Base-by-base conservation (phyloP, 2,113 vertebrate genomes). In the Cavia porcellus region DNA sequence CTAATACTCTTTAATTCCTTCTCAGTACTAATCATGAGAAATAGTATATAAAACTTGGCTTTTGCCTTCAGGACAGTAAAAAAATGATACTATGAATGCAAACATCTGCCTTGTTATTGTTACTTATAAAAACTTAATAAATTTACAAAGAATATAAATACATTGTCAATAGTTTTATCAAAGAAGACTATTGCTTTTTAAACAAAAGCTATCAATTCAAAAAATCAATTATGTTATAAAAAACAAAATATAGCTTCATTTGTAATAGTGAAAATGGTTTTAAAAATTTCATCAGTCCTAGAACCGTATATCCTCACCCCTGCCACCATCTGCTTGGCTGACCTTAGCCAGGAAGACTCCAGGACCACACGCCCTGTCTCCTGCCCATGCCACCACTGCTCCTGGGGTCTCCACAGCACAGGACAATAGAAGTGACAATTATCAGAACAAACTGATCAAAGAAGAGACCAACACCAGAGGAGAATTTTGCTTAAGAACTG, bases 101-200 rank as follows among this genome's bases (percentile, higher is more conserved):
- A 70, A 77, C 32, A 30, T 57, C n/a, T 42, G 85, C 45, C 70
- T 87, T 70, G 66, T 70, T 79, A n/a, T 79, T 83, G 11, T 50
- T 85, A 42, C 25, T 42, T 87, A 32, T 72, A 90, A 96, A 92
- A 50, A 28, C 20, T 81, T 86, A 28, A 52, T 6, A 45, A 68
- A 77, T 86, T 95, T 42, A 90, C 28, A 68, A 90, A 83, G n/a
- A 86, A 86, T 82, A 15, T 55, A 82, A 94, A 70, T 55, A 59
- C 14, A 57, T 15, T 52, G 52, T 57, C 81, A 95, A 62, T 42
- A 94, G 45, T 64, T 64, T 88, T 94, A 45, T 86, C 66, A 79
- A 81, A 87, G 61, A 68, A 77, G 45, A 83, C 14, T 47, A 45
- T 55, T 13, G 62, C 30, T 79, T 61, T 90, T 52, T 68, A 35